phyloP scores from a whole-genome alignment of 2,888 invertebrate genomes.

The Galerucella nymphaeae region DNA sequence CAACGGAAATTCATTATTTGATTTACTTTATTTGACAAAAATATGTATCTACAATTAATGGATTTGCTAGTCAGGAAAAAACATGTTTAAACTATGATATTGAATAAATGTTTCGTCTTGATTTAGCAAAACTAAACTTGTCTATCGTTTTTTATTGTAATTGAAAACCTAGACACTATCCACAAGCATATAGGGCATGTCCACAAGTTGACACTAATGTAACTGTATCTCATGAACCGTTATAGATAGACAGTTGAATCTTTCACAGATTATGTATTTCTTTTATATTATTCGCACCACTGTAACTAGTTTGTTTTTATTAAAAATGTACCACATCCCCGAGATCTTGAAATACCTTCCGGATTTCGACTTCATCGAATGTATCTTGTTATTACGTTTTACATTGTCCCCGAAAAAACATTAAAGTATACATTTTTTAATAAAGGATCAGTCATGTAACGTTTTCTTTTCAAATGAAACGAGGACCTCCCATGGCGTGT shows the following conservation, averaged over 20 bases:
- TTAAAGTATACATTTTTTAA: conserved; percentile 6
- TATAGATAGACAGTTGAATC: no score
- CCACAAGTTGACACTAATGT: no score
- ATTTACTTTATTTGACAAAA: background rate
- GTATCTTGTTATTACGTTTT: background rate
- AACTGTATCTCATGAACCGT: no score
- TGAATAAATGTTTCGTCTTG: no score
- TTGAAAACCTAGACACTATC: background rate
- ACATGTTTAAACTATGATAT: no score
- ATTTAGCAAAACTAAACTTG: background rate
- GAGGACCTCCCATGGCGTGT: conserved; percentile 13
- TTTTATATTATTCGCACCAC: no score
- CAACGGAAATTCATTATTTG: background rate
- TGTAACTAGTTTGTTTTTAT: background rate
- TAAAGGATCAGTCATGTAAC: conserved; percentile 8
- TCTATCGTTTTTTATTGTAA: background rate
- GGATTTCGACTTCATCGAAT: background rate
- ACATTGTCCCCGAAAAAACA: conserved; percentile 4
- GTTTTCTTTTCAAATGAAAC: conserved; percentile 7
- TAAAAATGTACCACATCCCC: background rate
- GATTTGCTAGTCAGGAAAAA: background rate
- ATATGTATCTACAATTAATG: background rate
- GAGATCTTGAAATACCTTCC: background rate
- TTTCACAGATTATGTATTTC: no score
- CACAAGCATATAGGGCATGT: no score